Conservation (phyloP, 53 echinoderm and acorn worm genomes). For the Patiria pectinifera region DNA sequence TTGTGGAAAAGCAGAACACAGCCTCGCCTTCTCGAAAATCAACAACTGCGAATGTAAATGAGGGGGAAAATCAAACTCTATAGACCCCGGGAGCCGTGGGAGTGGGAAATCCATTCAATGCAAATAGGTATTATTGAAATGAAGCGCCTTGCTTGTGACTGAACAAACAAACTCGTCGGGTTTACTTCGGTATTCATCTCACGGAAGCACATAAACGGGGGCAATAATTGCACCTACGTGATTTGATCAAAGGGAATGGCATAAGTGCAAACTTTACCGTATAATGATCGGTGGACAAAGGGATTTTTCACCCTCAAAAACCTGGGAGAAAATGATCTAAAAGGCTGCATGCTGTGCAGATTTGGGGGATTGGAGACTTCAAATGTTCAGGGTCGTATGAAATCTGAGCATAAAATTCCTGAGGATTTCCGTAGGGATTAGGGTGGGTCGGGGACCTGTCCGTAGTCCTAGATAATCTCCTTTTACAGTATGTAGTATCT, state of each 20-base stretch:
- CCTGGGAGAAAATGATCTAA: not conserved
- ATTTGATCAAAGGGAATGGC: constrained; percentile 20
- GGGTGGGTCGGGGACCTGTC: not conserved
- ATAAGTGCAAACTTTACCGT: constrained; percentile 20
- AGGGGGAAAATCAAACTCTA: not conserved
- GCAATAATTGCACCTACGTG: constrained; percentile 37
- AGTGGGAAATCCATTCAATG: not conserved
- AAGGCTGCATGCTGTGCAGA: constrained; percentile 12
- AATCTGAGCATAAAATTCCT: not conserved
- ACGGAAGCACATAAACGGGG: not conserved
- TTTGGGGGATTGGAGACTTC: not conserved
- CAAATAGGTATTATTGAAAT: not conserved
- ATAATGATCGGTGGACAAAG: not conserved
- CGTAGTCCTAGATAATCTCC: constrained; percentile 21
- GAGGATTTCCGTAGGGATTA: not conserved
- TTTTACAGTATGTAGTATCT: not conserved
- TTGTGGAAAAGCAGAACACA: not conserved
- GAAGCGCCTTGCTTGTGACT: not conserved
- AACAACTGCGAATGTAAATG: not conserved
- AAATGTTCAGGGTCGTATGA: not conserved
- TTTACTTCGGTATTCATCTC: not conserved
- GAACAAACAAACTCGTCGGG: constrained; percentile 30
- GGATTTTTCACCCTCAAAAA: not conserved
- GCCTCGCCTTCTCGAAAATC: not conserved
- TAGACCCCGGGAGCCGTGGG: not conserved